Conservation (phyloP, 2,797 vertebrate genomes). For the Hapalemur alaotrensis region DNA sequence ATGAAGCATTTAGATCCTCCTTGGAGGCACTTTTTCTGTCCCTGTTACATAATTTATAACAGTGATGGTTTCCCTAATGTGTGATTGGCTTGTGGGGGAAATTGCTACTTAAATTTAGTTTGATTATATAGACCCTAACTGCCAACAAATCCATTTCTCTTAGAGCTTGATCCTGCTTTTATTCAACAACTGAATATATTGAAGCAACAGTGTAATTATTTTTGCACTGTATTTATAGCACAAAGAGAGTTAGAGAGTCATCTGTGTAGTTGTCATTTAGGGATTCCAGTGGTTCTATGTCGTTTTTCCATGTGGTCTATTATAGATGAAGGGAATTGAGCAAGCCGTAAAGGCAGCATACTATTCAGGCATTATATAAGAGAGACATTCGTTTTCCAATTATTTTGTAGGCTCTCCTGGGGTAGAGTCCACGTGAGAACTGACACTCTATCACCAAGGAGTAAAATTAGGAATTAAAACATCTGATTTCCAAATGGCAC, state of each 20-base stretch:
- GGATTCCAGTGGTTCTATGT: neutral
- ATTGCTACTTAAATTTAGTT: constrained; percentile 54
- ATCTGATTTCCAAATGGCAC: neutral
- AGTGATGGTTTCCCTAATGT: neutral
- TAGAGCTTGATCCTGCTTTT: constrained; percentile 26
- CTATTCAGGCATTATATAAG: neutral
- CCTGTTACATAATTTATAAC: constrained; percentile 24
- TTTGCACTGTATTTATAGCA: neutral
- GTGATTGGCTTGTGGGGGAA: neutral
- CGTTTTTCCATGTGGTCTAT: neutral
- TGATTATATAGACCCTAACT: constrained; percentile 28
- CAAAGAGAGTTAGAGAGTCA: neutral
- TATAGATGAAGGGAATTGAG: neutral
- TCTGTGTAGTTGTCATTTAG: neutral
- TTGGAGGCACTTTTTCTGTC: neutral
- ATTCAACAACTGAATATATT: constrained; percentile 28
- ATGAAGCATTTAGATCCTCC: neutral
- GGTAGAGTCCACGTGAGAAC: neutral
- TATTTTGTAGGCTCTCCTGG: neutral
- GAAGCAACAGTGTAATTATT: constrained; percentile 9
- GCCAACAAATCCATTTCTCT: constrained; percentile 34
- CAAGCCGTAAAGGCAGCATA: neutral
- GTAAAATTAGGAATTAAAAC: neutral
- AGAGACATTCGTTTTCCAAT: neutral
- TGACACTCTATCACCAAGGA: neutral